Percentiles rank a stretch among this genome's conserved stretches.
These are phyloP conservation scores for Medauroidea extradentata DNA, from an alignment of 1,140 invertebrate genomes.

Conservation along the genomic window DNA sequence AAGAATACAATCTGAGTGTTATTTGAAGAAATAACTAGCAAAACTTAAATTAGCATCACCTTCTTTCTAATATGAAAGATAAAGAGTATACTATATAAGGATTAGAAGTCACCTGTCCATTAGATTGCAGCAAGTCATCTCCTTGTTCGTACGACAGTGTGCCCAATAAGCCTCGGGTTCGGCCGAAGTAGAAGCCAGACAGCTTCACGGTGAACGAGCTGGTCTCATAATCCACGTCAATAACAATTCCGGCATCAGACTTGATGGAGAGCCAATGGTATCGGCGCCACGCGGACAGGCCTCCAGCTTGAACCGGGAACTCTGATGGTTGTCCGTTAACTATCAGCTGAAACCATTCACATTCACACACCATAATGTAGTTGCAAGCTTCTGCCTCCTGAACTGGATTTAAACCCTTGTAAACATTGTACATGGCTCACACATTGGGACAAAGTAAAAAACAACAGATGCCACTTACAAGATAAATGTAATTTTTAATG, in stretches of 20 bases:
- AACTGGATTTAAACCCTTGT: no score
- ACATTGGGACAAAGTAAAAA: no score
- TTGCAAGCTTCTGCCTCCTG: no score
- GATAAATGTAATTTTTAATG: no score
- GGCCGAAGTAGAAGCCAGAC: conserved; percentile 78
- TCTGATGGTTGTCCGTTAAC: conserved; percentile 47
- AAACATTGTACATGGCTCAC: no score
- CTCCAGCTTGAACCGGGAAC: conserved; percentile 40
- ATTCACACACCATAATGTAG: no score
- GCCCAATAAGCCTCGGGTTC: conserved; percentile 78
- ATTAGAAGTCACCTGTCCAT: conserved; percentile 67
- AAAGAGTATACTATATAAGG: conserved; percentile 15
- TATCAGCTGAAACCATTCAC: conserved; percentile 15
- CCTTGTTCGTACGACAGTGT: conserved; percentile 82
- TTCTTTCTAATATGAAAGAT: neutral
- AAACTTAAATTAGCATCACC: neutral
- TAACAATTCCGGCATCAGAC: conserved; percentile 45
- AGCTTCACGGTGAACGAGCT: conserved; percentile 61
- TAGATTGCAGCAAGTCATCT: conserved; percentile 73
- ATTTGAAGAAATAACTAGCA: conserved; percentile 2
- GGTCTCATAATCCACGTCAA: conserved; percentile 49
- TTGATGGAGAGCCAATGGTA: conserved; percentile 36
- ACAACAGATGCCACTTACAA: no score
- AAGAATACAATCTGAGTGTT: neutral
- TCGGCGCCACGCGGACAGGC: conserved; percentile 39